A percentile compares a stretch with the other conserved stretches of the same genome.
phyloP scores from a whole-genome alignment of 2,888 invertebrate genomes.

The Athalia rosae region DNA sequence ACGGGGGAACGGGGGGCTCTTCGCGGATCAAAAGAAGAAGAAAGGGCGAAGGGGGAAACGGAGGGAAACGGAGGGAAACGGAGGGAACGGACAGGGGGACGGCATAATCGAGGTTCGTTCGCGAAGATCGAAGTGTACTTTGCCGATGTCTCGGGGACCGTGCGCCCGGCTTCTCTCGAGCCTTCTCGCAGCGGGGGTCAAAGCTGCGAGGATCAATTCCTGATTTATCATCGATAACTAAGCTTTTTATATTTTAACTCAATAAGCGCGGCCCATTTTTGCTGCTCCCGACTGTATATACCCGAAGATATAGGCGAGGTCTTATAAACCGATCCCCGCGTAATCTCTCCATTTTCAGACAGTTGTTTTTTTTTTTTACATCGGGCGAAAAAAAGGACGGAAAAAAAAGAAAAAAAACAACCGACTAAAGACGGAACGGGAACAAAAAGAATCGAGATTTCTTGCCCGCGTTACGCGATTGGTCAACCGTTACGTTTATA shows the following conservation, averaged over 20 bases:
- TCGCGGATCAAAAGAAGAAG: background rate
- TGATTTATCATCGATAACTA: slow-evolving; percentile 25
- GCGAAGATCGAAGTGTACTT: background rate
- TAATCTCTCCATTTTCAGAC: background rate
- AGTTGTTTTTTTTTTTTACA: too few relatives aligned
- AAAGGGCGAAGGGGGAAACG: background rate
- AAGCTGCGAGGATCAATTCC: slow-evolving; percentile 37
- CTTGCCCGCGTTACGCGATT: too few relatives aligned
- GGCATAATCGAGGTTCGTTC: background rate
- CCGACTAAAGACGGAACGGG: too few relatives aligned
- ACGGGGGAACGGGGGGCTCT: too few relatives aligned
- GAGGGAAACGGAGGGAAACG: background rate
- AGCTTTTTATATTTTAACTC: slow-evolving; percentile 15
- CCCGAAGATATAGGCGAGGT: background rate
- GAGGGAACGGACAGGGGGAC: background rate
- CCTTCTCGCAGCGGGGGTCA: slow-evolving; percentile 30
- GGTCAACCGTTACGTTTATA: too few relatives aligned
- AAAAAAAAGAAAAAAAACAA: too few relatives aligned
- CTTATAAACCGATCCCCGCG: background rate
- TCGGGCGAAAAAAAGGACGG: too few relatives aligned
- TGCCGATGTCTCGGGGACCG: background rate
- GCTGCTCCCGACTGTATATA: background rate
- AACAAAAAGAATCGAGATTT: too few relatives aligned
- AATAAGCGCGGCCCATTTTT: background rate
- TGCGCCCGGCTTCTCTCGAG: background rate